phyloP scores from a whole-genome alignment of 2,888 invertebrate genomes.

The Tipula confusa region DNA sequence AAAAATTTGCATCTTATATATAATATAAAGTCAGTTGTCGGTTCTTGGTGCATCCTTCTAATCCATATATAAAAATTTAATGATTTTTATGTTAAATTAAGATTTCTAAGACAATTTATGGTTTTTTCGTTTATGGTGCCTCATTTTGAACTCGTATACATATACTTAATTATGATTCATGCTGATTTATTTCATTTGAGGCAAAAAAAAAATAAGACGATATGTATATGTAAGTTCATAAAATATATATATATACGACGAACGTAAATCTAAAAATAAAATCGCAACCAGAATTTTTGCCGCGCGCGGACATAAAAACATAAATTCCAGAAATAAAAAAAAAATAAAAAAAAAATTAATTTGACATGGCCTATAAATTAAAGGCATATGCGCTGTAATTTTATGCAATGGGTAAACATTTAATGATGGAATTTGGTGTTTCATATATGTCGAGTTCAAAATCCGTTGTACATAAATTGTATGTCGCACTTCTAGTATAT shows the following conservation, averaged over 20 bases:
- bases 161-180: constrained; percentile 3
- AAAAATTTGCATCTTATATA: not conserved
- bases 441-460: not conserved
- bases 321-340: not conserved
- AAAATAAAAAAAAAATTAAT: no score
- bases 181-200: constrained; percentile 14
- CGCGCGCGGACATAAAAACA: constrained; percentile 3
- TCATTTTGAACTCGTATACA: not conserved
- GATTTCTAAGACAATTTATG: constrained; percentile 25
- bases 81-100: constrained; percentile 15
- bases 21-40: not conserved
- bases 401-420: constrained; percentile 5
- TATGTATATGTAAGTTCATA: no score
- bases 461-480: no score
- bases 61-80: constrained; percentile 3
- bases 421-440: not conserved
- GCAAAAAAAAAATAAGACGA: no score
- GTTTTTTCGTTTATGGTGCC: not conserved
- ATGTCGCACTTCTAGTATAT: no score
- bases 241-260: not conserved
- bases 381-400: no score
- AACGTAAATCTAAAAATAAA: not conserved
- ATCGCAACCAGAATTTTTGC: not conserved
- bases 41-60: not conserved
- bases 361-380: constrained; percentile 4